phyloP scores from a whole-genome alignment of 2,888 invertebrate species.

The Dermolepida albohirtum region DNA sequence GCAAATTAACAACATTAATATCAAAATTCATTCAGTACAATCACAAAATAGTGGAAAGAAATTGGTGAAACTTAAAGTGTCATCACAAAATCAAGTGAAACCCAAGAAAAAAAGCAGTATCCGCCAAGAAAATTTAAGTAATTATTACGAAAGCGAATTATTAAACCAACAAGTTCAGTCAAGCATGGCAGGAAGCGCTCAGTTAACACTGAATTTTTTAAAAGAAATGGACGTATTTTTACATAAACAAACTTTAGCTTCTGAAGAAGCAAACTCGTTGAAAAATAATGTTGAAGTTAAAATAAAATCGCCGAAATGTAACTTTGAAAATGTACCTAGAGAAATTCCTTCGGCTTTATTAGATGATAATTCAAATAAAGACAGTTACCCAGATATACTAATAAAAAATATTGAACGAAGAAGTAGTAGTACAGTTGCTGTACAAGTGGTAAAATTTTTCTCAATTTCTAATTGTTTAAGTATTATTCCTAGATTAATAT shows the following conservation, averaged over 20 bases:
- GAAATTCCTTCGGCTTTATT: slow-evolving; percentile 37
- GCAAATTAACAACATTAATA: too few species aligned
- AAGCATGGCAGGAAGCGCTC: slow-evolving; percentile 40
- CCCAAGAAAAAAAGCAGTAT: too few species aligned
- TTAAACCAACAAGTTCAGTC: not conserved
- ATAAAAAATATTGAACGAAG: slow-evolving; percentile 37
- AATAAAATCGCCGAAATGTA: slow-evolving; percentile 26
- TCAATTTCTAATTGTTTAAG: slow-evolving; percentile 38
- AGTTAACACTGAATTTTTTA: slow-evolving; percentile 37
- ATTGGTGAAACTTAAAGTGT: too few species aligned
- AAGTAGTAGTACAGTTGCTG: slow-evolving; percentile 15
- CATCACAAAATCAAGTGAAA: too few species aligned
- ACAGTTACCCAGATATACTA: slow-evolving; percentile 23
- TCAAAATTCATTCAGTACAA: too few species aligned
- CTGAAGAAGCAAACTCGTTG: slow-evolving; percentile 17
- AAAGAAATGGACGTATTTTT: slow-evolving; percentile 39
- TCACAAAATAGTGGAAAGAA: too few species aligned
- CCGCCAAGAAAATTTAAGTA: too few species aligned
- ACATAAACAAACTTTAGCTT: slow-evolving; percentile 13
- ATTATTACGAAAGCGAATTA: not conserved
- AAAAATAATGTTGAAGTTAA: slow-evolving; percentile 32
- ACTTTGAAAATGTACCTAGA: slow-evolving; percentile 4
- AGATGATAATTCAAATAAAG: slow-evolving; percentile 7
- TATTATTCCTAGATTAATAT: slow-evolving; percentile 35
- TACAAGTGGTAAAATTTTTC: slow-evolving; percentile 43